Base-by-base conservation (phyloP, 2,797 vertebrate genomes). In the Argya squamiceps region DNA sequence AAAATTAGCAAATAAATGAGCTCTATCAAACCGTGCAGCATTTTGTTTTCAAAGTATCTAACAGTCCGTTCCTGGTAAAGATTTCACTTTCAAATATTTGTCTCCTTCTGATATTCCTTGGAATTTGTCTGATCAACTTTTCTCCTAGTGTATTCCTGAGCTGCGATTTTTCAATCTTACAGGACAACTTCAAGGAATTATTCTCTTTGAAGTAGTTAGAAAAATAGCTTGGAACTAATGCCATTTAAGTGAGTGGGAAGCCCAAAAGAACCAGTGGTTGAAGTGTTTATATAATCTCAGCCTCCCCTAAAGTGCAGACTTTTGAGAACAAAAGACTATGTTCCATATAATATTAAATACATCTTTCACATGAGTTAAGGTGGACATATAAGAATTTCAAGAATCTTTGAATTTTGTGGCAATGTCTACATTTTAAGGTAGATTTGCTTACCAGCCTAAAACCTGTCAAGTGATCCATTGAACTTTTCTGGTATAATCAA, bases 391-490 rank as follows among this genome's bases (percentile, higher is more conserved):
- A 23, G 18, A 83, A 43, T 86, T 50, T 64, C 15, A 60, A 60
- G 32, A 68, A 27, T 15, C 21, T 88, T 32, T 69, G 32, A 60
- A 68, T 80, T 89, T 63, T 34, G 22, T 52, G 12, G 2, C 9
- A 41, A 2, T 34, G 1, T 6, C 37, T 44, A 19, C 8, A 15
- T 44, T 88, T 46, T n/a, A 55, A 17, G 16, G 30, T 52, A 27
- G 23, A 69, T 62, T 29, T 81, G 6, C 37, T 39, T 12, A 46
- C 15, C 18, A 36, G 10, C 29, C 26, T 74, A 43, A 73, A 68
- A 44, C 8, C 7, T 27, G 3, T 27, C 19, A 20, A 65, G 34
- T 30, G 9, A 49, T 21, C 13, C 0, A 2, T 4, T 12, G 34
- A 77, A 36, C 12, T 49, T 58, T 34, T 20, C 24, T 62, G 15